Base-by-base conservation (phyloP, 23 tunicate genomes). In the Diplosoma virens region DNA sequence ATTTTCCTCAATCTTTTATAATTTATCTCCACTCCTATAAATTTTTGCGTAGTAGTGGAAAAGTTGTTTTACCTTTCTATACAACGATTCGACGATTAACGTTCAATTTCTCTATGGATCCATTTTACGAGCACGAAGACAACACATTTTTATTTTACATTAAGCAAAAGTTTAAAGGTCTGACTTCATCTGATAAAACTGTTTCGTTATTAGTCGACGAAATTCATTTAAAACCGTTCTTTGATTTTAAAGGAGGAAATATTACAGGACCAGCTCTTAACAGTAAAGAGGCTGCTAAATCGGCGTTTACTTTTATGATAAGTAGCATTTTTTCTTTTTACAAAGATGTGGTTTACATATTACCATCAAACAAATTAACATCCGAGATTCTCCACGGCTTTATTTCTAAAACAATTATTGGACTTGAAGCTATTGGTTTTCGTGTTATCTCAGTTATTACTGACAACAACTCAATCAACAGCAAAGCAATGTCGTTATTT, bases 91-190 rank as follows among this genome's bases (percentile, higher is more conserved):
- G 74, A 11, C 35, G 36, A 67, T 2, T 67, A 36, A 67, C 74
- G 35, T 22, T 67, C 17, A 3, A 24, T 16, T 35, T 6, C 17
- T 35, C 74, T 17, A 34, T 67, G 74, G 28, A 67, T 25, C 74
- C 74, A 17, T 35, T 36, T 2, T 17, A 17, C 23, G 52, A 67
- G 24, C 74, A 67, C 20, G n/a, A 2, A 34, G 74, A 35, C 30
- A 7, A 21, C 5, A 67, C 74, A 21, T 67, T 67, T 37, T 36
- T 67, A 27, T 67, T 67, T 11, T 67, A 35, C 24, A 67, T 67
- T 16, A 67, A 67, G 74, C 74, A 67, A 67, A 67, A 67, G 52
- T 36, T 17, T 52, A 67, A 67, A 67, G 74, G 52, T 67, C 52
- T 67, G 27, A 2, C 25, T 9, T 67, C 52, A 18, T 11, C 25